Evolutionary conservation across 2,113 vertebrate species (phyloP).

Genomic region (Canis aureus): DNA sequence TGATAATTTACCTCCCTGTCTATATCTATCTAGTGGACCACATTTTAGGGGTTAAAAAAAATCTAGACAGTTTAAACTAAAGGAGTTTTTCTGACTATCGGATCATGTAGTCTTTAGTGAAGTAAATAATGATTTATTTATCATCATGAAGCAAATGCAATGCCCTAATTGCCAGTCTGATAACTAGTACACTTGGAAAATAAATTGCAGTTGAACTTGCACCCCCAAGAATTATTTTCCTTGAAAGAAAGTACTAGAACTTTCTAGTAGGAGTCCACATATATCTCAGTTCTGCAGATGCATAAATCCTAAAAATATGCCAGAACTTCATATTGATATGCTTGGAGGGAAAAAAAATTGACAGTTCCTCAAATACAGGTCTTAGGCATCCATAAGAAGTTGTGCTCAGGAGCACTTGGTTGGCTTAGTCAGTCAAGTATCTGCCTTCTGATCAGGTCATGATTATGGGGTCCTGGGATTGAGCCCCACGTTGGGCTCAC

Average conservation of each 20-base stretch:
- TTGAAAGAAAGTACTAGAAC: conserved; percentile 38
- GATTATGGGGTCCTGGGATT: not conserved
- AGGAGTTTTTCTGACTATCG: not conserved
- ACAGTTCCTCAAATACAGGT: not conserved
- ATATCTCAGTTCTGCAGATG: not conserved
- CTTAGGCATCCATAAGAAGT: not conserved
- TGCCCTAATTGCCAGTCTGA: not conserved
- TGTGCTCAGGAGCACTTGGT: not conserved
- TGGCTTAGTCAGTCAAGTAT: not conserved
- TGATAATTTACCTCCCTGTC: not conserved
- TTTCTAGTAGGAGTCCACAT: not conserved
- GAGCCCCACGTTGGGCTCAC: not conserved
- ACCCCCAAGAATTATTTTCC: conserved; percentile 31
- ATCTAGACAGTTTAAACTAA: not conserved
- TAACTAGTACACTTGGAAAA: not conserved
- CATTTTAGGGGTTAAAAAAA: conserved; percentile 29
- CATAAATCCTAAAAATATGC: not conserved
- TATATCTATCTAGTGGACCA: not conserved
- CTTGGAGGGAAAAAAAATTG: not conserved
- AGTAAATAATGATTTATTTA: conserved; percentile 14
- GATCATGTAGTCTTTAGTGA: not conserved
- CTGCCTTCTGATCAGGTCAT: not conserved
- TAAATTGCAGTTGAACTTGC: not conserved
- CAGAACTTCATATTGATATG: not conserved
- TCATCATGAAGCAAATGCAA: conserved; percentile 24